Evolutionary conservation across 2,797 vertebrate species (phyloP).

Genomic region (Alca torda): DNA sequence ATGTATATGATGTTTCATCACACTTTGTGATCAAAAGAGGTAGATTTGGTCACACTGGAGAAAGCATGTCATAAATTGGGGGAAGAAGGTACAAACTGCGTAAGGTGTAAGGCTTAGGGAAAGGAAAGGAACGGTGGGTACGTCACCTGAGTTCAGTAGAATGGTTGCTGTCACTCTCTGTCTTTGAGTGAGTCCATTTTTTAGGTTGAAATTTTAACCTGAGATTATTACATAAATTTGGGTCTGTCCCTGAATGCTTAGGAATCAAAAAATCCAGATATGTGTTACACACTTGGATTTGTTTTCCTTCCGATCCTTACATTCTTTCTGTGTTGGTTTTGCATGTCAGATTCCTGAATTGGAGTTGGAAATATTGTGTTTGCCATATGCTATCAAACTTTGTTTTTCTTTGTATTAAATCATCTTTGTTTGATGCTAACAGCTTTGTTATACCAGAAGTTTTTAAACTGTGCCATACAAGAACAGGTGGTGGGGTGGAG

Average conservation of each 20-base stretch:
- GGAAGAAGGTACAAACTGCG: neutral
- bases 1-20: neutral
- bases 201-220: neutral
- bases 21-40: neutral
- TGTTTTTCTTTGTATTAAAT: constrained; percentile 30
- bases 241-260: neutral
- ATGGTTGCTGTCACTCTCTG: neutral
- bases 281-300: neutral
- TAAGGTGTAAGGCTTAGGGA: neutral
- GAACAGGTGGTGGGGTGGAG: constrained; percentile 59
- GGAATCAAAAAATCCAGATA: neutral
- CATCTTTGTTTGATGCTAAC: constrained; percentile 46
- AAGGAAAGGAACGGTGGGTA: neutral
- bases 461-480: neutral
- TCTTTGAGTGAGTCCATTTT: neutral
- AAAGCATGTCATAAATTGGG: neutral
- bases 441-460: constrained; percentile 48
- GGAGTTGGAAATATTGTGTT: constrained; percentile 20
- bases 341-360: neutral
- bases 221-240: neutral
- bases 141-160: neutral
- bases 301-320: neutral
- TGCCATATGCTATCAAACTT: constrained; percentile 51
- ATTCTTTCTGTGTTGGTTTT: neutral
- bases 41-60: neutral